Percentiles rank a stretch among this genome's conserved stretches.
phyloP scores from a whole-genome alignment of 2,797 vertebrate species.

The Hippoglossus hippoglossus region DNA sequence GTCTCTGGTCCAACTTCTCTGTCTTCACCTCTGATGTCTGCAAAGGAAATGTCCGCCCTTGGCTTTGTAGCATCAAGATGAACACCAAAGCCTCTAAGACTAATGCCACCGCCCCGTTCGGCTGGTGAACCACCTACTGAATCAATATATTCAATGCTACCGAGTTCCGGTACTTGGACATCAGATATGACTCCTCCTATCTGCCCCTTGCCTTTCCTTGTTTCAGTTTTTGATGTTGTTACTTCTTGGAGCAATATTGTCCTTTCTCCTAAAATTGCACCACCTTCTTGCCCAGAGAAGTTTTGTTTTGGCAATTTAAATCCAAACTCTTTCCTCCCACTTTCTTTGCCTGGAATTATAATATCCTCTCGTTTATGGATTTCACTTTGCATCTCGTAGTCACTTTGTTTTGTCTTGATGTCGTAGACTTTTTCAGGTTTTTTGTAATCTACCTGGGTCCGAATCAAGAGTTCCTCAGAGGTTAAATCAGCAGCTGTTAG shows the following conservation, averaged over 20 bases:
- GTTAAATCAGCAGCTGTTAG: conserved; percentile 50
- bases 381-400: conserved; percentile 25
- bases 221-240: conserved; percentile 41
- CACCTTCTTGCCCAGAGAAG: conserved; percentile 45
- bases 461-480: conserved; percentile 54
- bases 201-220: conserved; percentile 4
- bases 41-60: fast-evolving
- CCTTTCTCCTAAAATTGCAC: conserved; percentile 35
- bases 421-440: conserved; percentile 49
- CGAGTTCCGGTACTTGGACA: conserved; percentile 49
- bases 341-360: conserved; percentile 45
- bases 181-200: conserved; percentile 31
- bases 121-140: conserved; percentile 29
- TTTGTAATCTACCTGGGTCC: conserved; percentile 55
- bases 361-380: conserved; percentile 66
- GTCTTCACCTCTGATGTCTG: not conserved
- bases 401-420: conserved; percentile 38
- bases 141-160: conserved; percentile 61
- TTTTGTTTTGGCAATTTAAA: conserved; percentile 66
- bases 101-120: conserved; percentile 19
- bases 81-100: conserved; percentile 17
- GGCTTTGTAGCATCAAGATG: conserved; percentile 24
- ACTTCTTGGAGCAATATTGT: conserved; percentile 44
- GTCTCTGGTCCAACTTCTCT: conserved; percentile 1
- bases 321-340: conserved; percentile 47